Base-by-base conservation (phyloP, 2,113 vertebrate species). In the Passerina amoena region DNA sequence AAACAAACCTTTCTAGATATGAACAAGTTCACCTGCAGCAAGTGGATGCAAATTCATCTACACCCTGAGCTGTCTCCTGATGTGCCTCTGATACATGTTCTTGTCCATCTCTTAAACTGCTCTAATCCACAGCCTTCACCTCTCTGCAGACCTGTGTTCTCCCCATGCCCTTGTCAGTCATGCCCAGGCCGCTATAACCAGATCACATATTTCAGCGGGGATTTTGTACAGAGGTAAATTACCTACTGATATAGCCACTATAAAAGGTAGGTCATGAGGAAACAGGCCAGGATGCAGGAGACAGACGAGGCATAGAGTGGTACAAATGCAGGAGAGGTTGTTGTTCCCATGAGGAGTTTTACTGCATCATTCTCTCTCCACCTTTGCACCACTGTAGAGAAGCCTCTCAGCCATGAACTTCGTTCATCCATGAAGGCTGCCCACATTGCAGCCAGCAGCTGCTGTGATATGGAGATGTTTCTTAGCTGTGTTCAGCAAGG, bases 31-130 rank as follows among this genome's bases (percentile, higher is more conserved):
- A 50, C 57, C 37, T 56, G 38, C 24, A 87, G 44, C 24, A 66
- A 77, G 23, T 45, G 25, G 23, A n/a, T 72, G 27, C 11, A 90
- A 79, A 70, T 61, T 66, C 18, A 21, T 35, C 64, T 12, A 19
- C 21, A 73, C 31, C 6, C 54, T 37, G 18, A 78, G 31, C 15
- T n/a, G 63, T 11, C 35, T 33, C 80, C 72, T 81, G 18, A 59
- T 54, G 20, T 54, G 42, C 9, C 12, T 66, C 40, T 75, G 47
- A 47, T 1, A 1, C 0, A 0, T 11, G 11, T 27, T 86, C 37
- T 57, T 47, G 28, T 42, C 54, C 35, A 33, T 27, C 33, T 86
- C 60, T 75, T 31, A 44, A 27, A 15, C 16, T 38, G 8, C 35
- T 71, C 8, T 45, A 47, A 59, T 81, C 44, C 69, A 22, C 8